Evolutionary conservation across 2,113 vertebrate species (phyloP), one percentile per base, ranked within the genome.

Genomic region (Crotalus tigris): DNA sequence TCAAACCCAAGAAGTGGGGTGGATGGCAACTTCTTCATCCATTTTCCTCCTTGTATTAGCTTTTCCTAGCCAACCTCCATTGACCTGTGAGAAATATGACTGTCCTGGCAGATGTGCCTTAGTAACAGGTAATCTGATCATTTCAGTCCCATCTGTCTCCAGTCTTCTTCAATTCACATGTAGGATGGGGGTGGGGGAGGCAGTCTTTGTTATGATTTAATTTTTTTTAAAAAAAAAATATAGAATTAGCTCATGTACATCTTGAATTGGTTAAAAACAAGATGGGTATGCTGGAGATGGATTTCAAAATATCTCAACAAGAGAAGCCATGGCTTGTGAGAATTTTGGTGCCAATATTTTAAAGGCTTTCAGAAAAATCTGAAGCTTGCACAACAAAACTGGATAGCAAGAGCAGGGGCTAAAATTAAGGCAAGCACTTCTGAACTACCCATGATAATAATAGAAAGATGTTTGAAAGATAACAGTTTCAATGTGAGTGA

Each of bases 111-210:
- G 99, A 99, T 99, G 99, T 99, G 98, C 98, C 94, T 97, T 98
- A 99, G 98, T 98, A 99, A 98, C 98, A 99, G 99, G 99, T 99
- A 99, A 99, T 98, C 98, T 98, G 99, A 99, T 99, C 98, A 98
- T 98, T 90, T 98, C 98, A 98, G 98, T 98, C 98, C 99, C 99
- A 99, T 99, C 99, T 99, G 99, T 98, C 98, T 99, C 98, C 97
- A 98, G 98, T 98, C 98, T 98, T 98, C 98, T 98, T 99, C 98
- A 99, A 99, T 99, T 99, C 99, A 99, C 99, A 99, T 99, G 98
- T 98, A 96, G 96, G n/a, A 53, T 11, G 21, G 53, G n/a, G 12
- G 19, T 11, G 5, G 98, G 98, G 98, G 97, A 57, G 97, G 96
- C 95, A 61, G 96, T 98, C 97, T 98, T 98, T 98, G 97, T 98